Base-by-base conservation (phyloP, 2,113 vertebrate genomes). In the Alethe diademata region DNA sequence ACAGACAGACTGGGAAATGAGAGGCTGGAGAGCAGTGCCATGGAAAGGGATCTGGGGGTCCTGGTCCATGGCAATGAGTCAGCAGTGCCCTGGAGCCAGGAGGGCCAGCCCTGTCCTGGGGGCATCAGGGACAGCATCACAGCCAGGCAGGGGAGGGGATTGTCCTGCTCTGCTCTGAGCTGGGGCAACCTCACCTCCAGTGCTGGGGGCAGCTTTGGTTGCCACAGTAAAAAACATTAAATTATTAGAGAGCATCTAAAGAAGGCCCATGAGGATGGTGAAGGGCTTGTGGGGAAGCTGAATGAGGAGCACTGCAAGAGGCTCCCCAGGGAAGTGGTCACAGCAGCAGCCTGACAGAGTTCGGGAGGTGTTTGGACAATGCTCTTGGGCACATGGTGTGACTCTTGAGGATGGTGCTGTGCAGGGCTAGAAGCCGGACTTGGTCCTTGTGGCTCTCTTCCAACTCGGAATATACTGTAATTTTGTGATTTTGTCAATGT, bases 311-410 rank as follows among this genome's bases (percentile, higher is more conserved):
- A 12, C 24, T 81, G 24, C 25, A 60, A 22, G 7, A 38, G 33
- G 13, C 9, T 74, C 1, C 7, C 38, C 4, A 22, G 53, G 45
- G 5, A 4, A 67, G 33, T 22, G 19, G 10, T 47, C 4, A 10
- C 24, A 60, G n/a, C 53, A 67, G 11, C 38, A 31, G 20, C 20
- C n/a, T 61, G 29, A 12, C 9, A 31, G 53, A 53, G 13, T n/a
- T 74, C 11, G 18, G 31, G 43, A 66, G 12, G 24, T 28, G 8
- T 60, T 60, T 53, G 38, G 19, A 22, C 11, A 28, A 2, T 53
- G 13, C 38, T 60, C 38, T 35, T 0, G 0, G n/a, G 16, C 7
- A 0, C 15, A 17, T 12, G 53, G 2, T 47, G 33, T 53, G 61
- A 40, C 8, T 74, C 19, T 8, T 53, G 38, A 11, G 7, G 9